Conservation (phyloP, 2,888 invertebrate species). For the Eupsilia transversa region DNA sequence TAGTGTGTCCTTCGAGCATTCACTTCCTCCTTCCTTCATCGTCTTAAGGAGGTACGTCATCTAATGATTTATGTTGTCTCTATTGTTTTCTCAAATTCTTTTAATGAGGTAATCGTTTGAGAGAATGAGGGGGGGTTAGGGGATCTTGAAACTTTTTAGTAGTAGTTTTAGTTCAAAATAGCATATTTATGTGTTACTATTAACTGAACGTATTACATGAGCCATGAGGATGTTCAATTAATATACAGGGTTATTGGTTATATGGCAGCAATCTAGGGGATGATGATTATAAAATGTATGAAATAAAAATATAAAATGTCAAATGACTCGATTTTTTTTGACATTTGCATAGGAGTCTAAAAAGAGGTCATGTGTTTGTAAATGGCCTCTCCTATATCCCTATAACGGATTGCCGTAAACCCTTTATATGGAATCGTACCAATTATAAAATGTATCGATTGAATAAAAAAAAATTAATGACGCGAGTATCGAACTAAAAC, state of each 20-base stretch:
- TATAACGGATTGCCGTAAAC: too few species aligned
- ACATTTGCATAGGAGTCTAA: too few species aligned
- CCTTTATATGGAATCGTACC: neutral
- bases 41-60: constrained; percentile 50
- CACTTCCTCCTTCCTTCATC: constrained; percentile 64
- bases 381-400: too few species aligned
- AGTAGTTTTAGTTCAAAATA: neutral
- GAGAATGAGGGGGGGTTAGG: neutral
- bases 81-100: constrained; percentile 52
- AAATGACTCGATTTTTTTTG: too few species aligned
- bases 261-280: too few species aligned
- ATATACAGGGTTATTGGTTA: too few species aligned
- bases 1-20: constrained; percentile 50
- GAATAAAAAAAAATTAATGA: neutral
- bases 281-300: too few species aligned
- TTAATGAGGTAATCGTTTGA: constrained; percentile 40
- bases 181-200: neutral
- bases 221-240: neutral
- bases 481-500: neutral
- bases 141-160: neutral
- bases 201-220: neutral
- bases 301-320: too few species aligned
- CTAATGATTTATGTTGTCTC: constrained; percentile 60
- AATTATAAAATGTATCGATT: neutral
- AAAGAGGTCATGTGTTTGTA: too few species aligned